Evolutionary conservation across 2,888 invertebrate genomes (phyloP).

Genomic region (Plutella xylostella): DNA sequence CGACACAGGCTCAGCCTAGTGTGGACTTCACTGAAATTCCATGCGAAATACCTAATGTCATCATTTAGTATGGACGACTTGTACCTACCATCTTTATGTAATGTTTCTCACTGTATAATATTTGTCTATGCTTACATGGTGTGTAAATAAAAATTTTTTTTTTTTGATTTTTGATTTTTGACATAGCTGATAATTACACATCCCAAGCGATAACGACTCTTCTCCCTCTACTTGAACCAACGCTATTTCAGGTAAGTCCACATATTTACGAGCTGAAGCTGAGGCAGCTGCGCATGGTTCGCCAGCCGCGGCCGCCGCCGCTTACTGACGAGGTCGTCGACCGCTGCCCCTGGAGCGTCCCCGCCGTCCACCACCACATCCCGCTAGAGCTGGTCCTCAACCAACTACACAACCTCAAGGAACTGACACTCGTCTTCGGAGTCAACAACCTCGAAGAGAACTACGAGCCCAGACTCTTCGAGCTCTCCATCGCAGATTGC

Average conservation of each 20-base stretch:
- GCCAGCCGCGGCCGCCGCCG: conserved; percentile 52
- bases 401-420: conserved; percentile 62
- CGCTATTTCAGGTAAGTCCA: conserved; percentile 53
- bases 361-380: conserved; percentile 66
- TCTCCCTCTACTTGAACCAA: no score
- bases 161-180: no score
- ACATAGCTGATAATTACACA: no score
- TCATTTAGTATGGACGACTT: no score
- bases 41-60: no score
- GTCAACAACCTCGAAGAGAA: conserved; percentile 58
- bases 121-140: no score
- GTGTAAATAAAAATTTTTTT: no score
- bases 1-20: no score
- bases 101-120: no score
- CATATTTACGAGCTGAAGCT: conserved; percentile 61
- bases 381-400: conserved; percentile 66
- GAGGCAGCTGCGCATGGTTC: conserved; percentile 64
- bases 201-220: no score
- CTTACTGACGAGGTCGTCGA: conserved; percentile 39
- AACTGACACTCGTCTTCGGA: conserved; percentile 53
- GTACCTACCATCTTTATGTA: no score
- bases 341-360: conserved; percentile 44
- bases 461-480: conserved; percentile 71
- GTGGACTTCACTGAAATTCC: no score
- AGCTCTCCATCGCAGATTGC: conserved; percentile 71